Conservation (phyloP, 2,113 vertebrate genomes). For the Phrynosoma platyrhinos region DNA sequence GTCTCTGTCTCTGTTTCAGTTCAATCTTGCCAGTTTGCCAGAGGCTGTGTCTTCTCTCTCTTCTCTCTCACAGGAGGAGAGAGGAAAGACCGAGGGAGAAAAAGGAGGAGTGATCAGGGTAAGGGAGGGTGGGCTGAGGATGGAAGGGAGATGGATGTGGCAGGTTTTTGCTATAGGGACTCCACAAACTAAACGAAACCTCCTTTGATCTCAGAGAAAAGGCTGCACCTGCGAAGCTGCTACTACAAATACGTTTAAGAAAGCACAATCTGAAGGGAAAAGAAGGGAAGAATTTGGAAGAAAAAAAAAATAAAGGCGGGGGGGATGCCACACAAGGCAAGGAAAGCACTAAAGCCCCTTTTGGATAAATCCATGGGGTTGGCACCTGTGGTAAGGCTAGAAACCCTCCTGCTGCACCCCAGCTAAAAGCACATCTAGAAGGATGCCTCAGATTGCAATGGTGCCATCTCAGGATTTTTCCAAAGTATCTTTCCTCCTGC, state of each 20-base stretch:
- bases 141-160: neutral
- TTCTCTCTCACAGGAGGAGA: neutral
- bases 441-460: neutral
- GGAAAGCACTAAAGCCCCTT: neutral
- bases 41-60: neutral
- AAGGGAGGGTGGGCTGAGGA: neutral
- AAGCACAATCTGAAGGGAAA: neutral
- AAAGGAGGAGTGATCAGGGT: neutral
- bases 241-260: slow-evolving; percentile 32
- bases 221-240: neutral
- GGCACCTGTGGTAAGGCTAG: neutral
- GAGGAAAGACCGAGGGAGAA: neutral
- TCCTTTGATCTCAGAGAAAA: slow-evolving; percentile 1
- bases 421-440: neutral
- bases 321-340: neutral
- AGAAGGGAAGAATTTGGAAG: neutral
- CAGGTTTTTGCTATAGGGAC: slow-evolving; percentile 28
- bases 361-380: neutral
- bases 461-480: too few species aligned
- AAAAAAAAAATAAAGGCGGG: too few species aligned
- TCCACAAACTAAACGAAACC: slow-evolving; percentile 24
- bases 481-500: neutral
- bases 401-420: neutral
- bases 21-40: slow-evolving; percentile 10
- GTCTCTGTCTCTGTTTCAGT: too few species aligned